Evolutionary conservation across 2,113 vertebrate genomes (phyloP).

Genomic region (Epinephelus lanceolatus): DNA sequence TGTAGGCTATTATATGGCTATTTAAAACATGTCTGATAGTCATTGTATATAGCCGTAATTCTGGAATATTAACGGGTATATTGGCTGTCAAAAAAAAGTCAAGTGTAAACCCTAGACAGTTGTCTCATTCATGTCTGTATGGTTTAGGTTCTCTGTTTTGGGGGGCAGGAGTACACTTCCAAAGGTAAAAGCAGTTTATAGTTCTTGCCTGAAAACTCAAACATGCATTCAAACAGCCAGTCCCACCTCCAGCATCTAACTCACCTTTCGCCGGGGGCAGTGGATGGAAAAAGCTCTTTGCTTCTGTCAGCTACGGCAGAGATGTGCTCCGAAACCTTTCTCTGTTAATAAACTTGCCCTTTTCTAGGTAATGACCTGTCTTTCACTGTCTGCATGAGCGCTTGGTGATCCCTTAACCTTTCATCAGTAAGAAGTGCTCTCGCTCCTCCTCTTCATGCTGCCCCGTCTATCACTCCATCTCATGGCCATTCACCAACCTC

Average conservation of each 20-base stretch:
- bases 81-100: too few species aligned
- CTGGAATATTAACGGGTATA: too few species aligned
- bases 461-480: constrained; percentile 69
- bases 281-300: constrained; percentile 64
- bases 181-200: constrained; percentile 1
- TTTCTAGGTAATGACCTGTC: constrained; percentile 80
- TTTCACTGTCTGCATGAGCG: constrained; percentile 69
- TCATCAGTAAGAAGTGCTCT: constrained; percentile 67
- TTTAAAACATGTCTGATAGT: too few species aligned
- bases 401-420: constrained; percentile 80
- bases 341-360: constrained; percentile 83
- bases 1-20: too few species aligned
- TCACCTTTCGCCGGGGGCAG: constrained; percentile 61
- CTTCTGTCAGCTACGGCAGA: constrained; percentile 70
- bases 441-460: constrained; percentile 46
- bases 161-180: neutral
- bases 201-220: constrained; percentile 19
- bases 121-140: neutral
- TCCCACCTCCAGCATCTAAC: constrained; percentile 37
- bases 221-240: constrained; percentile 26
- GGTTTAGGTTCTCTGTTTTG: neutral
- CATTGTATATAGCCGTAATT: too few species aligned
- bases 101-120: too few species aligned
- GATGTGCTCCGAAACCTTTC: constrained; percentile 77
- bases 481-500: constrained; percentile 49